Conservation (phyloP, 1,140 invertebrate genomes). For the Tenebrio molitor region DNA sequence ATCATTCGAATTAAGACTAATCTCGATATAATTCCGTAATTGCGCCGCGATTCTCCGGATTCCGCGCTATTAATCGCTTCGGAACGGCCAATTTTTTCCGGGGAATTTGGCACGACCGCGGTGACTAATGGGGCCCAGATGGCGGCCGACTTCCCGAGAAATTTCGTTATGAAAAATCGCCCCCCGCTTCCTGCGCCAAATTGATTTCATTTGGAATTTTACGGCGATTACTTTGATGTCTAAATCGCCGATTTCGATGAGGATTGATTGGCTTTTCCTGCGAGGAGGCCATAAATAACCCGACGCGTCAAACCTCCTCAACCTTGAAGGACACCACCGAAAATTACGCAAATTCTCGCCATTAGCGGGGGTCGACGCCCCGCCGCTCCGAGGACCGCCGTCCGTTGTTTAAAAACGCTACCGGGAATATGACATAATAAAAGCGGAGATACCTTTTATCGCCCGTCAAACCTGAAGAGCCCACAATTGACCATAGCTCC, state of each 20-base stretch:
- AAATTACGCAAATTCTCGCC: not conserved
- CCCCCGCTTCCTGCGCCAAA: not conserved
- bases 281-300: not conserved
- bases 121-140: not conserved
- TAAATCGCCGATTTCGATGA: slow-evolving; percentile 1
- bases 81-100: not conserved
- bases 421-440: slow-evolving; percentile 48
- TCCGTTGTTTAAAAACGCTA: slow-evolving; percentile 50
- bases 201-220: slow-evolving; percentile 6
- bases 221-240: slow-evolving; percentile 2
- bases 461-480: slow-evolving; percentile 48
- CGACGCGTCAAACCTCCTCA: not conserved
- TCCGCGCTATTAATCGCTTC: slow-evolving; percentile 1
- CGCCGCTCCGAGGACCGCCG: too few species aligned
- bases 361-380: not conserved
- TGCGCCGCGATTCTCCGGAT: too few species aligned
- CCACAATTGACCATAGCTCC: slow-evolving; percentile 43
- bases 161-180: not conserved
- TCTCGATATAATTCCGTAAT: slow-evolving; percentile 18
- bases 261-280: not conserved
- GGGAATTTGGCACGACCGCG: not conserved
- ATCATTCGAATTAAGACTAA: slow-evolving; percentile 15
- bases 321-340: not conserved
- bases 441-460: slow-evolving; percentile 47
- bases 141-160: not conserved